Percentiles rank a stretch among this genome's conserved stretches.
Conservation (phyloP, 1,140 invertebrate species). For the Lucilia cuprina region DNA sequence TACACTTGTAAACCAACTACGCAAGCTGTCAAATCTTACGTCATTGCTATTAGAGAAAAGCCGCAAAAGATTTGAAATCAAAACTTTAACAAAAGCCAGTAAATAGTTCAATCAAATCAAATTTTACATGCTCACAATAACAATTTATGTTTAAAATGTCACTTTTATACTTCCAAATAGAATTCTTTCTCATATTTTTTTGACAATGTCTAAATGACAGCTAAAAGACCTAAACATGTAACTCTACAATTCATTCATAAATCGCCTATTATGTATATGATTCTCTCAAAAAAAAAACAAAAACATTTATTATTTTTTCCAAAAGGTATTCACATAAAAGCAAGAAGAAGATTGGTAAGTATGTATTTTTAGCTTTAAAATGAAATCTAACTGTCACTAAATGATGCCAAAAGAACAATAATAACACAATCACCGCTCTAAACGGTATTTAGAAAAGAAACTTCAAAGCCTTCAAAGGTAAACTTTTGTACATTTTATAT, state of each 20-base stretch:
- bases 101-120: neutral
- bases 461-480: neutral
- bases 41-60: too few relatives aligned
- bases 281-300: neutral
- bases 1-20: too few relatives aligned
- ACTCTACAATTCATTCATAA: neutral
- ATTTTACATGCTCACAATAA: neutral
- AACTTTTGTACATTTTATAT: neutral
- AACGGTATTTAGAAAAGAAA: neutral
- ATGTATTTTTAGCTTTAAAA: neutral
- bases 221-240: too few relatives aligned
- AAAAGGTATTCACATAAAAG: neutral
- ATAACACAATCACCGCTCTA: conserved; percentile 31
- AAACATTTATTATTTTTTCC: neutral
- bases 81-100: neutral
- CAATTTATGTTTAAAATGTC: neutral
- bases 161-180: too few relatives aligned
- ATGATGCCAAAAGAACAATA: conserved; percentile 25
- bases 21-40: too few relatives aligned
- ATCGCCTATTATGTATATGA: neutral
- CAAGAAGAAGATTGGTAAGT: neutral
- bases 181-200: too few relatives aligned
- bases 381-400: conserved; percentile 17
- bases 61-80: neutral
- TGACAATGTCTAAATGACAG: too few relatives aligned